These are phyloP conservation scores for Dasysyrphus albostriatus DNA, from an alignment of 2,888 invertebrate species.

Conservation along the genomic window DNA sequence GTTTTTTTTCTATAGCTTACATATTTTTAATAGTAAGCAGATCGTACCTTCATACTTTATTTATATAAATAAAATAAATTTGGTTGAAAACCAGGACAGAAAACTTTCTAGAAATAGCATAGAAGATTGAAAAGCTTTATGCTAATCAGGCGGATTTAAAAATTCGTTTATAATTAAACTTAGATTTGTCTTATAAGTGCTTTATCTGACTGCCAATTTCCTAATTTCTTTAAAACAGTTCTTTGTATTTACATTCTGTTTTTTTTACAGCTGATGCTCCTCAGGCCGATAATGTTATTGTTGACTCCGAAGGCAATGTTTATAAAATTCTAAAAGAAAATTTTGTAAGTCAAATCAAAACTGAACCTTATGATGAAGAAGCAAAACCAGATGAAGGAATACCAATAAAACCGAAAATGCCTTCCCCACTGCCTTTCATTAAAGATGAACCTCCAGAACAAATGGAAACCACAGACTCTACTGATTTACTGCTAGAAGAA, in stretches of 20 bases:
- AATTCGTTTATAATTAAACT: too few species aligned
- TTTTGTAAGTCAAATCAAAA: slow-evolving; percentile 2
- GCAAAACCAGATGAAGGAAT: neutral
- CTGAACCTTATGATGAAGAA: slow-evolving; percentile 9
- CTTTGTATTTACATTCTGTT: neutral
- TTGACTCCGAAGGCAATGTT: neutral
- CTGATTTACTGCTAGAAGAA: slow-evolving; percentile 47
- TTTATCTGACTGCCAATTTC: too few species aligned
- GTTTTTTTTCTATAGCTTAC: too few species aligned
- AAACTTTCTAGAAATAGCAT: too few species aligned
- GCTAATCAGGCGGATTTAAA: too few species aligned
- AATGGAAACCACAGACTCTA: neutral
- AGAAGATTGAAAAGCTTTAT: too few species aligned
- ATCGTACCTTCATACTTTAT: too few species aligned
- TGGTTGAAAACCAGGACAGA: too few species aligned
- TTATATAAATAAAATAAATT: too few species aligned
- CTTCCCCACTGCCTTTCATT: slow-evolving; percentile 1
- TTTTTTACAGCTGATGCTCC: neutral
- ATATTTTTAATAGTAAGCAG: too few species aligned
- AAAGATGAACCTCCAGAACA: slow-evolving; percentile 39
- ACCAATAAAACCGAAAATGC: slow-evolving; percentile 6
- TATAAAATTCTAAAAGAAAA: slow-evolving; percentile 24
- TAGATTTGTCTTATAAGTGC: too few species aligned
- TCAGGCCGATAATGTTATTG: neutral
- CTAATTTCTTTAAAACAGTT: too few species aligned